Base-by-base conservation (phyloP, 2,113 vertebrate genomes). In the Cercocebus atys region DNA sequence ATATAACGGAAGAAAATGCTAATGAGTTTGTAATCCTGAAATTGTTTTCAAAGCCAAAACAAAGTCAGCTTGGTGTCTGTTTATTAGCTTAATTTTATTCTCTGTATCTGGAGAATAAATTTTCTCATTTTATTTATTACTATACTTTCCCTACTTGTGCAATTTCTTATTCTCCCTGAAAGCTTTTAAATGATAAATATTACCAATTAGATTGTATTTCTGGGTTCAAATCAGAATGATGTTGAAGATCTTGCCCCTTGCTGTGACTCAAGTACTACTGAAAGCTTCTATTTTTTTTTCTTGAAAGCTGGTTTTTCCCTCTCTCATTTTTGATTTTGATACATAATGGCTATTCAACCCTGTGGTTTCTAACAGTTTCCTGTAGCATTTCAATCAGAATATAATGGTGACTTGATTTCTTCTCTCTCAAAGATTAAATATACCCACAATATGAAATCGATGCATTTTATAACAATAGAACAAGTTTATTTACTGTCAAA, bases 21-120 rank as follows among this genome's bases (percentile, higher is more conserved):
- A 73, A 61, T 95, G 92, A 94, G 50, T 95, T 94, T 88, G 22
- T 84, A 93, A 94, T 70, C 9, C 88, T 90, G 82, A 91, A 91
- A 91, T 73, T 68, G 22, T 79, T 90, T 95, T 96, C 50, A 78
- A 0, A 38, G 50, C 73, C 45, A 64, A 73, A 55, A 85, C 59
- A 73, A n/a, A 83, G 17, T 35, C 72, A 83, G 64, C 11, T 27
- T 83, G 55, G 23, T 84, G 20, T 57, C 25, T 38, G n/a, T 80
- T 38, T 79, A 45, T 80, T 93, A 64, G 11, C 72, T 81, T 47
- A 80, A 17, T 47, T 72, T 81, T 93, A 90, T 47, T 87, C n/a
- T 86, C 84, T 64, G 6, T 66, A 55, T 38, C 47, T 30, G n/a
- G 70, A 45, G 18, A 78, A 17, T 13, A 80, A 85, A 66, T 85